Base-by-base conservation (phyloP, 2,888 invertebrate genomes). In the Bugulina stolonifera region DNA sequence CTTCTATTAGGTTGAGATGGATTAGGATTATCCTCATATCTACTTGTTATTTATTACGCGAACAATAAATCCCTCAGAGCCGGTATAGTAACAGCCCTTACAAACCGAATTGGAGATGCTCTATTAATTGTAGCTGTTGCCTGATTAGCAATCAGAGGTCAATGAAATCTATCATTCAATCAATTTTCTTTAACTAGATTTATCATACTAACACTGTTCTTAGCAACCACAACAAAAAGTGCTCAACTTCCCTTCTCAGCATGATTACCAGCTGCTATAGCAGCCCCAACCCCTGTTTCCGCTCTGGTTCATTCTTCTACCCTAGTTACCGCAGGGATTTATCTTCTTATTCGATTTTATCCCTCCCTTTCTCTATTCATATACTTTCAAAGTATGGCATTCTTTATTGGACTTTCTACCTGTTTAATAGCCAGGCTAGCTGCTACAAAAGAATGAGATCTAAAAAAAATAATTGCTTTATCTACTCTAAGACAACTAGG, bases 231-330 rank as follows among this genome's bases (percentile, higher is more conserved):
- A 86, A 91, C 91, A 74, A 91, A 91, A 85, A 91, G 91, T 77
- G 91, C 91, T 80, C 91, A 91, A 84, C 89, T 91, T 87, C 91
- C 91, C 69, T 92, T 91, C 89, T 90, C 90, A 75, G 88, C 90
- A 69, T 91, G 91, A 78, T 83, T 91, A 70, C 91, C 91, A 0
- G 89, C 89, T 0, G 91, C 91, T 58, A 91, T 91, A 84, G 89
- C 90, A 0, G 91, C 91, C 64, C 91, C 91, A 52, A 91, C 91
- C 0, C 91, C 91, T 14, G 89, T 91, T 73, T 90, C 90, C n/a
- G 88, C 90, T 74, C 87, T 91, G 85, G 90, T 90, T 76, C 90
- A 91, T 87, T 91, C 91, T 75, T 91, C 90, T 1, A 91, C 91
- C 75, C 87, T 91, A 82, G 91, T 91, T 0, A 91, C 91, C 18